phyloP scores from a whole-genome alignment of 2,113 vertebrate species.

The Heterochromis multidens region DNA sequence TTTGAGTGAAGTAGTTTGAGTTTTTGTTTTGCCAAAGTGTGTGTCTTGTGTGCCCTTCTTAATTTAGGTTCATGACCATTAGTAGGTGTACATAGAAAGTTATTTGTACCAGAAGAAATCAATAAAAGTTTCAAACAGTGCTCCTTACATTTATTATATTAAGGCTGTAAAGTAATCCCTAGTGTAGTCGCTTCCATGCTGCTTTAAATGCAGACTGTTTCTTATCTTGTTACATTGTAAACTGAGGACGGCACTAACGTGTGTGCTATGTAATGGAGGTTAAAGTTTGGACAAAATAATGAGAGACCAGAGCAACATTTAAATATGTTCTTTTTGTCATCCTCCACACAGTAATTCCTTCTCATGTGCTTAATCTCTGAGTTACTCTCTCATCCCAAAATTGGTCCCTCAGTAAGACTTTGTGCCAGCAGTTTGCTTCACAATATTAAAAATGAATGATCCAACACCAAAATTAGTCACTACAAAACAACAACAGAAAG shows the following conservation, averaged over 20 bases:
- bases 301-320: background rate
- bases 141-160: background rate
- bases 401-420: background rate
- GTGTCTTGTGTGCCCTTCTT: background rate
- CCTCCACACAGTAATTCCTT: background rate
- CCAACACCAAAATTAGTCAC: constrained; percentile 15
- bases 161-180: background rate
- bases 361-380: background rate
- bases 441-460: constrained; percentile 54
- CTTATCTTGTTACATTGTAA: background rate
- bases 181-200: background rate
- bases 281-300: background rate
- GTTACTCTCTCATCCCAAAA: background rate
- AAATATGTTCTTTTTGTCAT: background rate
- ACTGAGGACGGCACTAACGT: background rate
- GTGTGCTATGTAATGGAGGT: background rate
- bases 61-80: background rate
- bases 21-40: background rate
- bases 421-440: background rate
- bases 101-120: background rate
- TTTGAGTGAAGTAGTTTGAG: constrained; percentile 17
- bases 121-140: background rate
- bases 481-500: constrained; percentile 9
- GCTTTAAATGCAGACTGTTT: background rate
- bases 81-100: background rate